Evolutionary conservation across 2,888 invertebrate genomes (phyloP), one percentile per base, ranked within the genome.

Genomic region (Halictus quadricinctus): DNA sequence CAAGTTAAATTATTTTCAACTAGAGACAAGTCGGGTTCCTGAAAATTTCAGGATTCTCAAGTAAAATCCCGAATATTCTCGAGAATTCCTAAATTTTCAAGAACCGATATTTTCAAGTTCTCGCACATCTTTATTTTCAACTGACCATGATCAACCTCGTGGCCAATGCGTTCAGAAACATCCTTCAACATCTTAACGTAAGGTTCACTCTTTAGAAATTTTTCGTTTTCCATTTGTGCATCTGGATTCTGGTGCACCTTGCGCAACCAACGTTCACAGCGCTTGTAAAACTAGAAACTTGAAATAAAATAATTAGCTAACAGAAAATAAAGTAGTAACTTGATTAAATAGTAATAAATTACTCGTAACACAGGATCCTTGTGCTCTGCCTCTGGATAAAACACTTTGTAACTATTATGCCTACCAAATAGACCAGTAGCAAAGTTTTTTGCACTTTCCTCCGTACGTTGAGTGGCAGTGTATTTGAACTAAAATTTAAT

Each of bases 391-490:
- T 96, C 95, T 43, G 96, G 96, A 95, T 96, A 97, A 91, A 95
- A 95, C 18, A 98, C 96, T 87, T 96, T 94, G 76, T 95, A 95
- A 36, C 96, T 96, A 41, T 95, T 95, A 90, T 96, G 95, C 86
- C 96, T 95, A 21, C 97, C 97, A 95, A 98, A 98, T 70, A 98
- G 94, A 0, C 98, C 98, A 76, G 96, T 95, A 0, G 96, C 96
- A 95, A 98, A 98, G 93, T 96, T 95, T 90, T 95, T 95, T 0
- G 97, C 97, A 94, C 98, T 98, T 91, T 96, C 96, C 79, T 96
- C 95, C 0, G 98, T 96, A 88, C 98, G 95, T 92, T 98, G 97
- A 1, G 97, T 97, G 2, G 96, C 96, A 29, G 98, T 98, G 89
- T 96, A 97, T 91, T 96, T 96, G 92, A 98, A 97, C 96, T 97